Evolutionary conservation across 1,140 invertebrate genomes (phyloP).

Genomic region (Planococcus citri): DNA sequence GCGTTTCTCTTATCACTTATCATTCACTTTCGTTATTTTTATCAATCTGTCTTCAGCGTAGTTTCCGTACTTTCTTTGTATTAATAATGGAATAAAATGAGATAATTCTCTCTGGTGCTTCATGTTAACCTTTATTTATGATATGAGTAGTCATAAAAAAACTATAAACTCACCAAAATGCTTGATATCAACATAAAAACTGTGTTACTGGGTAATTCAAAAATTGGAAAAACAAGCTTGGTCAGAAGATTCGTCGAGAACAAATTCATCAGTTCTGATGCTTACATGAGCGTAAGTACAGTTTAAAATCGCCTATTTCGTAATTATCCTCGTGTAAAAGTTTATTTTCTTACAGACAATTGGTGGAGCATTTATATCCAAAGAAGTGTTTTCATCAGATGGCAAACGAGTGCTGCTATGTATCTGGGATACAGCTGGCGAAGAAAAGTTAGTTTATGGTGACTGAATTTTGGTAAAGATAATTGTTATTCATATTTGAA

Average conservation of each 20-base stretch:
- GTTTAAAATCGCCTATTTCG: not conserved
- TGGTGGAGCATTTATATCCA: not conserved
- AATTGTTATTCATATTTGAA: too few species aligned
- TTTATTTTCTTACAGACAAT: not conserved
- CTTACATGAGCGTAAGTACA: not conserved
- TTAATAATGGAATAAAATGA: too few species aligned
- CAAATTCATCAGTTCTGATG: not conserved
- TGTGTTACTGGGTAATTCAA: not conserved
- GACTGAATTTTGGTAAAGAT: too few species aligned
- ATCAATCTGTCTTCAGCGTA: too few species aligned
- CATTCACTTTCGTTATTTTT: too few species aligned
- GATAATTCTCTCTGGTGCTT: too few species aligned
- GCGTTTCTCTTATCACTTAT: too few species aligned
- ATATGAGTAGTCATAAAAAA: too few species aligned
- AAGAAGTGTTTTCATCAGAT: not conserved
- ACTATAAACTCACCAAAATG: not conserved
- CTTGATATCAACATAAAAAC: constrained; percentile 4
- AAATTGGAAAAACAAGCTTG: not conserved
- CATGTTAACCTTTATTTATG: too few species aligned
- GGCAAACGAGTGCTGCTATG: not conserved
- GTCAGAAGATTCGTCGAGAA: not conserved
- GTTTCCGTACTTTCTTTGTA: too few species aligned
- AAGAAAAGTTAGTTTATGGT: not conserved
- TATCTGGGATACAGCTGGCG: not conserved
- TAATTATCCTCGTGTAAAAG: too few species aligned